Evolutionary conservation across 2,888 invertebrate species (phyloP).

Genomic region (Cotesia congregata): DNA sequence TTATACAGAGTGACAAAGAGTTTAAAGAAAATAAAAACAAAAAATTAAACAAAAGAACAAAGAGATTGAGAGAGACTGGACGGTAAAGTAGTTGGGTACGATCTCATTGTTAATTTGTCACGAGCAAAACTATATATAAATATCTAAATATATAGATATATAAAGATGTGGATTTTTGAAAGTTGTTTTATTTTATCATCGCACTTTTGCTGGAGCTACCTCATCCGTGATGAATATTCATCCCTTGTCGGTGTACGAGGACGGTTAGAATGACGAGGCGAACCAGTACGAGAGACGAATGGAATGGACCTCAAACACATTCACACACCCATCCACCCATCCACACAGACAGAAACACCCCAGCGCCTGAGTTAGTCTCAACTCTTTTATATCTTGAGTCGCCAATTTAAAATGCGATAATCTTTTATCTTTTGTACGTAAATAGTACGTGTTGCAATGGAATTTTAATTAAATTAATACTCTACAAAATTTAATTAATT

Average conservation of each 20-base stretch:
- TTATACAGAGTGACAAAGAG: neutral
- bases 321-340: neutral
- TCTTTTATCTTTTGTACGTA: conserved; percentile 16
- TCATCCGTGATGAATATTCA: conserved; percentile 49
- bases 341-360: neutral
- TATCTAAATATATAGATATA: neutral
- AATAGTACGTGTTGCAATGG: conserved; percentile 11
- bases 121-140: neutral
- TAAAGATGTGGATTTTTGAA: neutral
- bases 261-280: neutral
- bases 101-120: conserved; percentile 40
- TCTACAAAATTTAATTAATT: neutral
- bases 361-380: neutral
- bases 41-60: neutral
- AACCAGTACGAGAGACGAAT: conserved; percentile 37
- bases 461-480: conserved; percentile 21
- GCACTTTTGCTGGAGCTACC: conserved; percentile 8
- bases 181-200: neutral
- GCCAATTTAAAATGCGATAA: conserved; percentile 21
- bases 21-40: neutral
- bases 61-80: conserved; percentile 12
- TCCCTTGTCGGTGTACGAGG: conserved; percentile 45
- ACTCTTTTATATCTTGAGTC: neutral
- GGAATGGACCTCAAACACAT: conserved; percentile 10
- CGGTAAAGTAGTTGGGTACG: conserved; percentile 10